Percentiles rank a stretch among this genome's conserved stretches.
phyloP scores from a whole-genome alignment of 2,113 vertebrate genomes.

The Propithecus coquereli region DNA sequence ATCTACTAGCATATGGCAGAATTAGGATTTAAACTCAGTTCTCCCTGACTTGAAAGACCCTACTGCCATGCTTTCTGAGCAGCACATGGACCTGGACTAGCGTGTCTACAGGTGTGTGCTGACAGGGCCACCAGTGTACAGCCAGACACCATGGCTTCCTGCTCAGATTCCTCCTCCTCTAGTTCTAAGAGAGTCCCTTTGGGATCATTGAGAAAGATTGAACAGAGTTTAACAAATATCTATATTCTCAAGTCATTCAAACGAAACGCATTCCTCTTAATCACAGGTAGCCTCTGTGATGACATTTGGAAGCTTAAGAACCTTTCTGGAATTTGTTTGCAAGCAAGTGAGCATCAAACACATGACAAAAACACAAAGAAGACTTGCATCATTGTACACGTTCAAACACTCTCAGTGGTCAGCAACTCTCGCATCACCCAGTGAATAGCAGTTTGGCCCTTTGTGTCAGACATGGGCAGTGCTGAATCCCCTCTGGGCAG shows the following conservation, averaged over 20 bases:
- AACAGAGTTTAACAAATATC: not conserved
- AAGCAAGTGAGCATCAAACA: not conserved
- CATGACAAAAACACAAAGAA: not conserved
- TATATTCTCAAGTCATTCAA: not conserved
- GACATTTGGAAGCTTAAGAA: not conserved
- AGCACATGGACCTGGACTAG: fast-evolving
- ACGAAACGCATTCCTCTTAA: not conserved
- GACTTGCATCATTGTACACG: not conserved
- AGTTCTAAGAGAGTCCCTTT: not conserved
- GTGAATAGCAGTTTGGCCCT: not conserved
- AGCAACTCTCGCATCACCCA: not conserved
- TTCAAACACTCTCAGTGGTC: not conserved
- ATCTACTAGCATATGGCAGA: not conserved
- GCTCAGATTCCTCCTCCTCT: not conserved
- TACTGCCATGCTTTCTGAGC: not conserved
- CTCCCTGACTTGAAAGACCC: not conserved
- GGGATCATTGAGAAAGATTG: too few species aligned
- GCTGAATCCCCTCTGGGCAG: not conserved
- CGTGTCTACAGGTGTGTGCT: fast-evolving
- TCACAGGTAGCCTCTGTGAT: not conserved
- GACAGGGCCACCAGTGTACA: not conserved
- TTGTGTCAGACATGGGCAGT: not conserved
- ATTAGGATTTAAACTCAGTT: not conserved
- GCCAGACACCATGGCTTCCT: too few species aligned
- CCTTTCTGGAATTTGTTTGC: not conserved